These are phyloP conservation scores for Spheniscus mendiculus DNA, from an alignment of 2,113 vertebrate species.

Conservation along the genomic window DNA sequence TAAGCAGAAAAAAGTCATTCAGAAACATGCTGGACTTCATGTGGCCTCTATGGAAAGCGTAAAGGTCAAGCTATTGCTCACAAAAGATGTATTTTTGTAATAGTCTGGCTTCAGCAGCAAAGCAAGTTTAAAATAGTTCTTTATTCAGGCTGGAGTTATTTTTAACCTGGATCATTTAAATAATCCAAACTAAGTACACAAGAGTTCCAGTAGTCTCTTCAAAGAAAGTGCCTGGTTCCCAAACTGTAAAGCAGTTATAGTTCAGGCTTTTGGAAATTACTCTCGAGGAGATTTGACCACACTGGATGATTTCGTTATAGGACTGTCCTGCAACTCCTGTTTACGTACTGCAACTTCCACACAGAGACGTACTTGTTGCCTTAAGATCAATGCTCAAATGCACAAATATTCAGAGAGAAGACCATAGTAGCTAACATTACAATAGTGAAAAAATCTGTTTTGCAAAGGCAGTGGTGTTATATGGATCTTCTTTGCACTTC, in stretches of 20 bases:
- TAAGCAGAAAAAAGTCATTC: not conserved
- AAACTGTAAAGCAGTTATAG: not conserved
- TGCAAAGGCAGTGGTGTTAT: not conserved
- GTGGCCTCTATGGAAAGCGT: not conserved
- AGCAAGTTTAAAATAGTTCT: not conserved
- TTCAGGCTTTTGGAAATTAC: not conserved
- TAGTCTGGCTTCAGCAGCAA: not conserved
- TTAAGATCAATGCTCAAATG: not conserved
- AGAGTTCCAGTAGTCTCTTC: not conserved
- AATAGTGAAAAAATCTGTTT: not conserved
- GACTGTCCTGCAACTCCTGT: not conserved
- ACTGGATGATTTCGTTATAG: not conserved
- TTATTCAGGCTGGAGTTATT: not conserved
- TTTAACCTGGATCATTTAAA: not conserved
- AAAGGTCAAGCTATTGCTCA: not conserved
- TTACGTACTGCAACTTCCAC: not conserved
- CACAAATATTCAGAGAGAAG: not conserved
- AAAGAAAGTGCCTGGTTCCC: not conserved
- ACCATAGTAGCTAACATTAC: not conserved
- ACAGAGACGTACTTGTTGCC: not conserved
- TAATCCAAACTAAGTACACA: not conserved
- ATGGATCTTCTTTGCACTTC: not conserved
- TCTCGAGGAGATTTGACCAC: not conserved
- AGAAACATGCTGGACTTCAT: not conserved
- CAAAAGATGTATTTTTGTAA: not conserved